Conservation (phyloP, 64 coral and sea anemone genomes). For the Montipora capricornis region DNA sequence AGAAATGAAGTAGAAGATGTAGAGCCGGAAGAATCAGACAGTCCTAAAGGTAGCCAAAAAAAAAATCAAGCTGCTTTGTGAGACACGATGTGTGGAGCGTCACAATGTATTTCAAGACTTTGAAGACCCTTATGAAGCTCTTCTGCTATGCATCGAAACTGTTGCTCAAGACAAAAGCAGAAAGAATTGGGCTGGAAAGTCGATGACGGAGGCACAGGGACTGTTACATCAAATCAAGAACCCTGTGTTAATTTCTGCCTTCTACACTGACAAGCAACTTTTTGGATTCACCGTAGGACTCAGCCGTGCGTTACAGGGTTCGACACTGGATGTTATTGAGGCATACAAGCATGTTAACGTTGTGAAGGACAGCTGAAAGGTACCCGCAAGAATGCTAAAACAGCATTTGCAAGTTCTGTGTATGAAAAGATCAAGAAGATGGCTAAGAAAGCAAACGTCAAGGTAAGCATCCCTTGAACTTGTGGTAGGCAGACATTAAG, state of each 20-base stretch:
- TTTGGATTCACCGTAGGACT: constrained; percentile 67
- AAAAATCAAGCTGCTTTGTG: constrained; percentile 78
- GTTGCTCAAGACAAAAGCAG: constrained; percentile 57
- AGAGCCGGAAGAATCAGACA: constrained; percentile 39
- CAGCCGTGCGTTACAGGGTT: constrained; percentile 65
- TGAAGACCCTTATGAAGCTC: constrained; percentile 64
- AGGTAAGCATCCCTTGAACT: not conserved
- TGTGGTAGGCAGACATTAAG: constrained; percentile 41
- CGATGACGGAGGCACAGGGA: constrained; percentile 68
- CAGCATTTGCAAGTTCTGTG: not conserved
- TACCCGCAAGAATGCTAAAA: not conserved
- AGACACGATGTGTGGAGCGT: constrained; percentile 53
- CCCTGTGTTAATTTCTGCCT: constrained; percentile 28
- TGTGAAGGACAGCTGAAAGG: not conserved
- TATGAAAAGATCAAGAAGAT: not conserved
- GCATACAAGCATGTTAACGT: constrained; percentile 21
- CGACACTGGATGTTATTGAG: constrained; percentile 63
- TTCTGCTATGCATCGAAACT: constrained; percentile 61
- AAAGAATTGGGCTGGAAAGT: constrained; percentile 73
- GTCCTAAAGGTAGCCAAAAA: constrained; percentile 47
- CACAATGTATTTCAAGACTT: constrained; percentile 51
- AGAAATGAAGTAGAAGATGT: constrained; percentile 27
- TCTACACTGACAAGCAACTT: not conserved
- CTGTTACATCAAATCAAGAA: constrained; percentile 72
- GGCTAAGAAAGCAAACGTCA: not conserved